phyloP scores from a whole-genome alignment of 2,113 vertebrate species.

The Malurus cyaneus region DNA sequence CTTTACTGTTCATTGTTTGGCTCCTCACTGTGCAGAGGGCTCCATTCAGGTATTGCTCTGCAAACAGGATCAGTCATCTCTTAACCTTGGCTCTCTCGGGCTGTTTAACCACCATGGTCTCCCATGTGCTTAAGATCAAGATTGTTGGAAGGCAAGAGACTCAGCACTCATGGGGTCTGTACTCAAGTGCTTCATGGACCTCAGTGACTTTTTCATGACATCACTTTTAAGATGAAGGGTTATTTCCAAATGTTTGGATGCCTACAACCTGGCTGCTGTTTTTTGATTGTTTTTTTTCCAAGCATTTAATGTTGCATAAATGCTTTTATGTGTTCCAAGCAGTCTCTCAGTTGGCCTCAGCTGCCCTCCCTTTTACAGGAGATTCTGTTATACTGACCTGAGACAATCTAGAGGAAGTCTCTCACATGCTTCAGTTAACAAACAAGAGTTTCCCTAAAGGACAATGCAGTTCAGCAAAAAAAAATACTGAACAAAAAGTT shows the following conservation, averaged over 20 bases:
- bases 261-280: neutral
- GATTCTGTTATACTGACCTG: neutral
- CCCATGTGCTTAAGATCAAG: neutral
- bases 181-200: neutral
- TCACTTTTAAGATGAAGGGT: neutral
- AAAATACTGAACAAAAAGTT: neutral
- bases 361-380: neutral
- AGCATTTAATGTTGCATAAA: neutral
- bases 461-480: neutral
- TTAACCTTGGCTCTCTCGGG: neutral
- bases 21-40: neutral
- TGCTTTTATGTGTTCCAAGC: neutral
- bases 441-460: neutral
- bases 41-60: neutral
- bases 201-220: neutral
- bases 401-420: neutral
- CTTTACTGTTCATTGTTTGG: neutral
- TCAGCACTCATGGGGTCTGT: neutral
- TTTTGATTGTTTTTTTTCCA: neutral
- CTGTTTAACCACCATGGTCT: neutral
- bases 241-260: neutral
- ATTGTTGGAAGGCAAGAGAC: neutral
- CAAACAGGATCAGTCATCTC: neutral
- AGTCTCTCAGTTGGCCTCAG: neutral
- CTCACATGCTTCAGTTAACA: neutral